A percentile compares a stretch with the other conserved stretches of the same genome.
phyloP scores from a whole-genome alignment of 2,113 vertebrate genomes.

The Apodemus sylvaticus region DNA sequence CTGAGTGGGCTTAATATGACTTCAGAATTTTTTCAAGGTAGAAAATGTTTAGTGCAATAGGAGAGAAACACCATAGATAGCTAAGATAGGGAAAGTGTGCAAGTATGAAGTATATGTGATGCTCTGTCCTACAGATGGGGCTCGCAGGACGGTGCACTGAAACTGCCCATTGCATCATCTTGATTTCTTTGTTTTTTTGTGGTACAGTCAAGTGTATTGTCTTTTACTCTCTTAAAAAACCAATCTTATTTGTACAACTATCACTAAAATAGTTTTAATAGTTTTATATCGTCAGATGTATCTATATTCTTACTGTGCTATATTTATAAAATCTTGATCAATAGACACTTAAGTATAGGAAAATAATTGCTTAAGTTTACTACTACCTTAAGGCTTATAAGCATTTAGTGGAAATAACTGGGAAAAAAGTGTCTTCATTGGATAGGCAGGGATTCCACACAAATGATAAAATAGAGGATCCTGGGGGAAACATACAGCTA shows the following conservation, averaged over 20 bases:
- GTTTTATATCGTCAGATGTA: background rate
- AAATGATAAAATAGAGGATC: background rate
- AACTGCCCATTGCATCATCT: accelerated
- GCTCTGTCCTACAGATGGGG: background rate
- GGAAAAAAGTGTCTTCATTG: background rate
- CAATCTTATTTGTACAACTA: background rate
- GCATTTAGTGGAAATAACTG: background rate
- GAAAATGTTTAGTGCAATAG: background rate
- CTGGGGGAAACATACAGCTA: background rate
- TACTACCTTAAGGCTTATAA: background rate
- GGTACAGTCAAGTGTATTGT: too few relatives aligned
- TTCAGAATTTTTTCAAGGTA: background rate
- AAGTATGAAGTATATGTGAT: accelerated
- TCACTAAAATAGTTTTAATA: background rate
- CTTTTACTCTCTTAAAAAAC: background rate
- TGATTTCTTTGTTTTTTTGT: background rate
- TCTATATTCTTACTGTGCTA: background rate
- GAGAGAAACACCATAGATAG: background rate
- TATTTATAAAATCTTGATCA: background rate
- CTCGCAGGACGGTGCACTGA: accelerated
- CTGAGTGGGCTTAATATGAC: background rate
- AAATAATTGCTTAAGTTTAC: background rate
- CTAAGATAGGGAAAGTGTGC: background rate
- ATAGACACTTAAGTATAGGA: background rate
- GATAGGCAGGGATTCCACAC: background rate